Base-by-base conservation (phyloP, 2,113 vertebrate genomes). In the Oryzias curvinotus region DNA sequence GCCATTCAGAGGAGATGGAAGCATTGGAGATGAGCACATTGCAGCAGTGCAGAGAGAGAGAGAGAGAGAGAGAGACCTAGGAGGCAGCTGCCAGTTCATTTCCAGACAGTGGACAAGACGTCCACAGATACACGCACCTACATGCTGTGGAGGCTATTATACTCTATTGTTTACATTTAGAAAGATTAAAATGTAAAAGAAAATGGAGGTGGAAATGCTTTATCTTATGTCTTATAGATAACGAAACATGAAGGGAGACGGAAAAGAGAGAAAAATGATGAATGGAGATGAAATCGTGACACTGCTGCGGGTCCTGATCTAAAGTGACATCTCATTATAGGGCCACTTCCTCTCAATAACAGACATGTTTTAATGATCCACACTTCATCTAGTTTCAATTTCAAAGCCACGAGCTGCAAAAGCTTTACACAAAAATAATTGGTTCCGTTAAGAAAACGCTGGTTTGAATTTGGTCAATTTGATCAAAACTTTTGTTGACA, bases 21-120 rank as follows among this genome's bases (percentile, higher is more conserved):
- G 67, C 65, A 72, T 66, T 70, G 52, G 70, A 77, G 74, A 75
- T 75, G 64, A 66, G 46, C 53, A 30, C 49, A 36, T 42, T 51
- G 64, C 26, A 23, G 48, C 55, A 28, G 17, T 43, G 21, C 50
- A 44, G 25, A 61, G 55, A 54, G 41, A 52, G 51, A 19, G 50
- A 1, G 25, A 43, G 44, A 70, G 25, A 52, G 51, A 19, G 50
- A 1, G 25, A 43, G 44, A 70, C 43, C 52, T 25, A 15, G 26
- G 21, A 75, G 56, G 51, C 48, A 57, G 45, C 55, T 77, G 60
- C 69, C 62, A 73, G 56, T 25, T 14, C 51, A 65, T 64, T 48
- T 61, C 51, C 52, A 8, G 62, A 49, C 56, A 65, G 63, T 5
- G 52, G 62, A 59, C 62, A 63, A 43, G 57, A 50, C 25, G 45